Percentiles rank a stretch among this genome's conserved stretches.
Evolutionary conservation across 2,797 vertebrate genomes (phyloP).

Genomic region (Oreonectes daqikongensis): DNA sequence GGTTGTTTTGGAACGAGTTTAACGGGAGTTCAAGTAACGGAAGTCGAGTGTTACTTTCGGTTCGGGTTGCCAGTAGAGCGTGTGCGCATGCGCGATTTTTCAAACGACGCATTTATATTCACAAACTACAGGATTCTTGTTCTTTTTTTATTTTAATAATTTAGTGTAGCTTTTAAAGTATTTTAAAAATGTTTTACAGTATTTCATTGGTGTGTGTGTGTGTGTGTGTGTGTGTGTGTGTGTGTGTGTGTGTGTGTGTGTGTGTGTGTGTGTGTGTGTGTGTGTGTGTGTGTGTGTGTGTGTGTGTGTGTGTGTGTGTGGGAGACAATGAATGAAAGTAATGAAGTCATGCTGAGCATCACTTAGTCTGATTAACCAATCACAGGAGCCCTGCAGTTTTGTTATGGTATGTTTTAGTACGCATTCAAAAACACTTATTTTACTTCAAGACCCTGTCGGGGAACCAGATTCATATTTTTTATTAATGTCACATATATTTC

Average conservation of each 20-base stretch:
- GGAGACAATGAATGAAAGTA: background rate
- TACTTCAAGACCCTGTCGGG: no score
- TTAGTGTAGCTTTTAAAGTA: no score
- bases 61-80: background rate
- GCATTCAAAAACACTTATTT: background rate
- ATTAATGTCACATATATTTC: no score
- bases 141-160: background rate
- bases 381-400: background rate
- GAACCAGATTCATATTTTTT: no score
- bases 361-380: background rate
- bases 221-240: no score
- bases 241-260: background rate
- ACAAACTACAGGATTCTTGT: background rate
- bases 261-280: background rate
- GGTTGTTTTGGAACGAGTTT: fast-evolving
- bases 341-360: slow-evolving; percentile 27
- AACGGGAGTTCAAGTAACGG: background rate
- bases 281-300: background rate
- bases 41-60: background rate
- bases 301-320: no score
- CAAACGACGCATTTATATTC: background rate
- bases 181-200: background rate
- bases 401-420: background rate
- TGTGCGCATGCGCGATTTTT: slow-evolving; percentile 23
- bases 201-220: background rate